phyloP scores from a whole-genome alignment of 2,113 vertebrate genomes.

The Corythornis vintsioides region DNA sequence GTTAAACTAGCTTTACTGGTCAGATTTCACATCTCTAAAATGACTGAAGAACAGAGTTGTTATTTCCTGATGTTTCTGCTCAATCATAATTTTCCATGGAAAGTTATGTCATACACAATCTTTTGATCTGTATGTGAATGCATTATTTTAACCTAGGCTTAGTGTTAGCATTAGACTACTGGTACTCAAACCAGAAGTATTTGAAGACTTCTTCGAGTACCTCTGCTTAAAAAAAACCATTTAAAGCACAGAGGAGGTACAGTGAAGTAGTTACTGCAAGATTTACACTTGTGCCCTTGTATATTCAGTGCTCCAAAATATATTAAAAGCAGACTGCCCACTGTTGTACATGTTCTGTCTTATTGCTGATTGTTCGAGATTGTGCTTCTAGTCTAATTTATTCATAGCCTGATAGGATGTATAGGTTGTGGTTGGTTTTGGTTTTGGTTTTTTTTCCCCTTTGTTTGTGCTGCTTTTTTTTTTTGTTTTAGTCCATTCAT shows the following conservation, averaged over 20 bases:
- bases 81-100: background rate
- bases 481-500: conserved; percentile 31
- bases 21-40: background rate
- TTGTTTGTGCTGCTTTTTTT: conserved; percentile 13
- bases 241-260: conserved; percentile 36
- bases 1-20: background rate
- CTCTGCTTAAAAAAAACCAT: conserved; percentile 60
- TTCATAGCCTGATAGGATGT: background rate
- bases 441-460: background rate
- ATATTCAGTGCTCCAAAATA: background rate
- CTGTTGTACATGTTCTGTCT: conserved; percentile 36
- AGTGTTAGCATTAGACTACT: conserved; percentile 15
- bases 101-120: background rate
- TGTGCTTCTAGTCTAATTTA: conserved; percentile 19
- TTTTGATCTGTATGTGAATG: background rate
- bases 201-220: conserved; percentile 36
- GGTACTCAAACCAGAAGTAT: conserved; percentile 4
- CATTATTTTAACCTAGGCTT: conserved; percentile 49
- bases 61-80: conserved; percentile 25
- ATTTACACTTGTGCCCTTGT: conserved; percentile 28
- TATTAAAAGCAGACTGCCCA: background rate
- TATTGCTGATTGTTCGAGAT: conserved; percentile 44
- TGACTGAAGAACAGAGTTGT: background rate
- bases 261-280: background rate
- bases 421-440: background rate